A percentile compares a stretch with the other conserved stretches of the same genome.
Conservation (phyloP, 2,797 vertebrate genomes). For the Tinamus major region DNA sequence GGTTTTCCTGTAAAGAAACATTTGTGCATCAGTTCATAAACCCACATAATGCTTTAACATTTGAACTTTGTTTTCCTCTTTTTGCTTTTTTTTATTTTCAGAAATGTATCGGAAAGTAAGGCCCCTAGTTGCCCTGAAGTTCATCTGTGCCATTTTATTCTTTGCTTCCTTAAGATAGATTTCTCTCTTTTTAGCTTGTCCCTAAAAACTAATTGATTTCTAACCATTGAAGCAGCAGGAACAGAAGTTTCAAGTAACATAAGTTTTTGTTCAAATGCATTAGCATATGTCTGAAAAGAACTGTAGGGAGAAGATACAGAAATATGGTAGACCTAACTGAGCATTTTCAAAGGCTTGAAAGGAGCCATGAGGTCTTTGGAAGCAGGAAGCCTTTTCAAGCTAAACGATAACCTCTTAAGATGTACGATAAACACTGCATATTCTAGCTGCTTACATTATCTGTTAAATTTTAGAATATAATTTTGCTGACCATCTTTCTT, state of each 20-base stretch:
- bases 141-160: background rate
- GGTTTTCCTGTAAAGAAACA: background rate
- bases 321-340: background rate
- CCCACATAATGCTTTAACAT: background rate
- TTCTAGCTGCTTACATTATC: background rate
- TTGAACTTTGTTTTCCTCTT: background rate
- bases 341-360: background rate
- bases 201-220: background rate
- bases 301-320: background rate
- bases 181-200: background rate
- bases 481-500: background rate
- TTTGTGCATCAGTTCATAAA: background rate
- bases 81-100: background rate
- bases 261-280: background rate
- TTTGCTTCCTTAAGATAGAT: background rate
- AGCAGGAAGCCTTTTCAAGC: background rate
- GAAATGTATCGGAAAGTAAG: background rate
- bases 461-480: background rate
- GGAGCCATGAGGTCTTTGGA: background rate
- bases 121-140: background rate
- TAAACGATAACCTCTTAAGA: background rate
- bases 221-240: background rate
- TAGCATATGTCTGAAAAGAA: background rate
- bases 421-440: background rate
- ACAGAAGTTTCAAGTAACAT: background rate